Evolutionary conservation across 2,797 vertebrate genomes (phyloP).

Genomic region (Melanotaenia nigrans): DNA sequence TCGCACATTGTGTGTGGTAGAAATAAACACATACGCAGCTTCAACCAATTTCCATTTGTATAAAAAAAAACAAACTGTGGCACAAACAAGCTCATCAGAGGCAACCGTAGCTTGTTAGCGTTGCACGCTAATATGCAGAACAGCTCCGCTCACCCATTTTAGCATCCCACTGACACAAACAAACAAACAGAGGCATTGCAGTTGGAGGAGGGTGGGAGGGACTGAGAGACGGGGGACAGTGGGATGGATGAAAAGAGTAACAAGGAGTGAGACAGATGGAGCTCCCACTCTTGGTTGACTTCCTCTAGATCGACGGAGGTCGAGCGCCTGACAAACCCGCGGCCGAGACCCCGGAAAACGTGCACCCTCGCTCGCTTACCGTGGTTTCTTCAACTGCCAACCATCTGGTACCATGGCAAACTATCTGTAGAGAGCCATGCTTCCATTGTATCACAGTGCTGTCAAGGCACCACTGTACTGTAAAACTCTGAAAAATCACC

Average conservation of each 20-base stretch:
- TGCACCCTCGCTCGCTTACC: constrained; percentile 42
- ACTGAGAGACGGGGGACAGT: constrained; percentile 7
- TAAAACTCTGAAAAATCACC: constrained; percentile 56
- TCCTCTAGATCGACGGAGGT: constrained; percentile 52
- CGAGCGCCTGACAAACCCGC: constrained; percentile 53
- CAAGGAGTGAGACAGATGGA: constrained; percentile 73
- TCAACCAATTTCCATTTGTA: constrained; percentile 64
- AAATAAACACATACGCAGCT: constrained; percentile 13
- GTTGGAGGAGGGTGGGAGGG: neutral
- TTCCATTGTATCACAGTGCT: constrained; percentile 53
- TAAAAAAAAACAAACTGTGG: constrained; percentile 52
- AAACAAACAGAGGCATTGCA: constrained; percentile 62
- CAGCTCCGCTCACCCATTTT: constrained; percentile 62
- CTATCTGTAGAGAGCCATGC: constrained; percentile 49
- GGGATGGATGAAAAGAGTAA: constrained; percentile 60
- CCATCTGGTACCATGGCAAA: constrained; percentile 71
- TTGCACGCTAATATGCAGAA: constrained; percentile 66
- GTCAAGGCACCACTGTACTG: constrained; percentile 59
- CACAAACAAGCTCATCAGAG: constrained; percentile 79
- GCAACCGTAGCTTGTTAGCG: constrained; percentile 71
- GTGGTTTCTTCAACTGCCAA: constrained; percentile 45
- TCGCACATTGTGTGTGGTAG: neutral
- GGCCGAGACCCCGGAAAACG: constrained; percentile 40
- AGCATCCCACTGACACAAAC: constrained; percentile 68
- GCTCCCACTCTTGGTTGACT: constrained; percentile 66